phyloP scores from a whole-genome alignment of 1,140 invertebrate species.

The Drosophila micromelanica region DNA sequence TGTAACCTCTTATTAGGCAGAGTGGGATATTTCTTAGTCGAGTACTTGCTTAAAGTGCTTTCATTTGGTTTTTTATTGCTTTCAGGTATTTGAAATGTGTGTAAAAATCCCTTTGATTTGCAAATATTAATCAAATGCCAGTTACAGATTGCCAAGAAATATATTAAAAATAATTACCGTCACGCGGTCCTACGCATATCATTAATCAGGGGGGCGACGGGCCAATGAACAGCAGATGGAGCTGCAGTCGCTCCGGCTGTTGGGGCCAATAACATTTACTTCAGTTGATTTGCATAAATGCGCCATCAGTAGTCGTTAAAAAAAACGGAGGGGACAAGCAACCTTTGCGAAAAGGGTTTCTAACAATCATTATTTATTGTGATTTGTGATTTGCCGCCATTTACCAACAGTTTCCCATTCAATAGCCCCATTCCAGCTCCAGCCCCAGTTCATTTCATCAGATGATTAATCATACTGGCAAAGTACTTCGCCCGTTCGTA shows the following conservation, averaged over 20 bases:
- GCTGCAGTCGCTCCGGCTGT: neutral
- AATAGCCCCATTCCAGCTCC: neutral
- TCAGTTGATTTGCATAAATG: conserved; percentile 74
- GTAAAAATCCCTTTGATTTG: conserved; percentile 30
- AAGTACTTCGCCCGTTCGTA: conserved; percentile 59
- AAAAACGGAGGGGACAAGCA: conserved; percentile 43
- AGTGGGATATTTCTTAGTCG: neutral
- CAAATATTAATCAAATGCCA: conserved; percentile 70
- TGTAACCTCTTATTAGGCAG: too few relatives aligned
- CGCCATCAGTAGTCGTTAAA: conserved; percentile 70
- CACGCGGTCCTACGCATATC: conserved; percentile 50
- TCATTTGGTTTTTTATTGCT: conserved; percentile 16
- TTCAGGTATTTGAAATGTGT: conserved; percentile 8
- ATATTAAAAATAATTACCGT: conserved; percentile 78
- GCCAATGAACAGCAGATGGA: conserved; percentile 54
- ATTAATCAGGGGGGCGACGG: conserved; percentile 60
- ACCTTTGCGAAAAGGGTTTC: conserved; percentile 49
- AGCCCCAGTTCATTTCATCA: conserved; percentile 22
- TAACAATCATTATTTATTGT: conserved; percentile 73
- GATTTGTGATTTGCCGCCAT: conserved; percentile 76
- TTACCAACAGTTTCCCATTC: conserved; percentile 41
- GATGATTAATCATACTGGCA: conserved; percentile 80
- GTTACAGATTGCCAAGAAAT: conserved; percentile 52
- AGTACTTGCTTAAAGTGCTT: neutral
- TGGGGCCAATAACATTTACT: conserved; percentile 64